A percentile compares a stretch with the other conserved stretches of the same genome.
phyloP scores from a whole-genome alignment of 2,113 vertebrate genomes.

The Ivindomyrus marchei region DNA sequence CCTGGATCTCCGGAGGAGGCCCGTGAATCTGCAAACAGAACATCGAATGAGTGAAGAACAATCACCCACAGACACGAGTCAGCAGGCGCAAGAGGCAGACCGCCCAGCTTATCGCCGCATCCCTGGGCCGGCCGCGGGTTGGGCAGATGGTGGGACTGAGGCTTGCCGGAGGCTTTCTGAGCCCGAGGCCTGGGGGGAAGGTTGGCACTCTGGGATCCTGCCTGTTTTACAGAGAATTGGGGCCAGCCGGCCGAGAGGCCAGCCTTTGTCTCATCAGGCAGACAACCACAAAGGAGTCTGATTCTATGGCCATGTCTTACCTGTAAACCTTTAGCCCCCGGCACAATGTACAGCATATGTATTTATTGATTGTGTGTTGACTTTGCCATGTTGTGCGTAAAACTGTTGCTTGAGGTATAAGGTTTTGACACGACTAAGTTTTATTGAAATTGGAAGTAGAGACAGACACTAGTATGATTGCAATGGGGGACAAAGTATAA shows the following conservation, averaged over 20 bases:
- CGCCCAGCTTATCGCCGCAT: background rate
- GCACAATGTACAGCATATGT: background rate
- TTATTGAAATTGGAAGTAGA: background rate
- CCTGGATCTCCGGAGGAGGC: background rate
- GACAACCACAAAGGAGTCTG: background rate
- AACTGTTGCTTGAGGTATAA: background rate
- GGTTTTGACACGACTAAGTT: background rate
- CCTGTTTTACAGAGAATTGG: background rate
- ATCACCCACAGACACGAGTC: background rate
- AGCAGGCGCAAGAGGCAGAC: background rate
- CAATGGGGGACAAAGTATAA: background rate
- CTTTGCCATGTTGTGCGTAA: background rate
- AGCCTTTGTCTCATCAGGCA: background rate
- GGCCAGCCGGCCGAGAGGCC: background rate
- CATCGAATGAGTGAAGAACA: background rate
- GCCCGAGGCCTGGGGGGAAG: background rate
- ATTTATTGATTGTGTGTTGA: background rate
- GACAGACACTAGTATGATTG: background rate
- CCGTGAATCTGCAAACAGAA: background rate
- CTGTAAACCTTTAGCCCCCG: background rate
- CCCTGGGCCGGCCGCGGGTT: background rate
- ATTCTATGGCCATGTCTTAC: background rate
- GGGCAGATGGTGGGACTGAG: background rate
- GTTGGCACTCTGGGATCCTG: background rate
- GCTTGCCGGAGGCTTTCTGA: background rate